Conservation (phyloP, 2,888 invertebrate genomes). For the Melanostoma scalare region DNA sequence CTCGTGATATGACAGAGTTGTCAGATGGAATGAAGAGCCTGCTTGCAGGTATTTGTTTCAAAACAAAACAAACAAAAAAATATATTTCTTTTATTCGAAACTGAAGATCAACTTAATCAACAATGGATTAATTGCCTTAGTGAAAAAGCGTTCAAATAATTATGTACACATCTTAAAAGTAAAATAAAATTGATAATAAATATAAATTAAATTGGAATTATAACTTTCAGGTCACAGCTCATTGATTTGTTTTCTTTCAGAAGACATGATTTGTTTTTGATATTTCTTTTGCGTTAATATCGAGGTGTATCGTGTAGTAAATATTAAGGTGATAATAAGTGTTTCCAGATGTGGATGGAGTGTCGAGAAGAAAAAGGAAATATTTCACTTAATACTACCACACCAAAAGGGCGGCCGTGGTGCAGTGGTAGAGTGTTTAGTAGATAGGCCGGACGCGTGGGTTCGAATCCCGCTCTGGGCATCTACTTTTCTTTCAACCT, state of each 20-base stretch:
- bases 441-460: no score
- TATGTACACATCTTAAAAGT: no score
- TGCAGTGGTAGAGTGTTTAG: not conserved
- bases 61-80: no score
- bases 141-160: no score
- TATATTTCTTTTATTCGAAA: no score
- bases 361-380: conserved; percentile 17
- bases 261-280: not conserved
- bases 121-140: no score
- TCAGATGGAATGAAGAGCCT: conserved; percentile 50
- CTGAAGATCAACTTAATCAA: no score
- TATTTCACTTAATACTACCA: conserved; percentile 4
- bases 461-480: no score
- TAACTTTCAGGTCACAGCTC: no score
- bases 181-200: no score
- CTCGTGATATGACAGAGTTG: conserved; percentile 32
- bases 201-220: no score
- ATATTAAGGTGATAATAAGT: conserved; percentile 55
- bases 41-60: conserved; percentile 10
- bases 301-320: conserved; percentile 12
- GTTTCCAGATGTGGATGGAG: conserved; percentile 14
- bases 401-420: conserved; percentile 9
- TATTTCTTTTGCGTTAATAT: conserved; percentile 21
- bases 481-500: no score
- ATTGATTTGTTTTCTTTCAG: not conserved